These are phyloP conservation scores for Trichopoda pennipes DNA, from an alignment of 2,888 invertebrate genomes.

Conservation along the genomic window DNA sequence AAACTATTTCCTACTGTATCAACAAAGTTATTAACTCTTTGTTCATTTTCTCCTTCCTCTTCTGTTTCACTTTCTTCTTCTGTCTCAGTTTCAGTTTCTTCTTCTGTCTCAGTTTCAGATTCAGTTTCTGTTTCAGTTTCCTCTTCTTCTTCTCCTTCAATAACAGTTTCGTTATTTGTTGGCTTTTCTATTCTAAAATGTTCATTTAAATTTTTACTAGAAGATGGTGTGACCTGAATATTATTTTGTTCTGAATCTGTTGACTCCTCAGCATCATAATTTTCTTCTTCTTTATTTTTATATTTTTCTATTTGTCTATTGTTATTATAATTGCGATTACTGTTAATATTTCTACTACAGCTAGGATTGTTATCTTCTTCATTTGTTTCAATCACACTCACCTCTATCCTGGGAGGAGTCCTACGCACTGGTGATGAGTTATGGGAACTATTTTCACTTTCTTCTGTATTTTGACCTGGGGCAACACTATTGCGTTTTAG, in stretches of 20 bases:
- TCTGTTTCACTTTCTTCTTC: constrained; percentile 61
- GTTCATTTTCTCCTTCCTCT: constrained; percentile 1
- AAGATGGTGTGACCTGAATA: neutral
- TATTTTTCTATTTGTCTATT: constrained; percentile 35
- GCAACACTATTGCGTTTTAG: constrained; percentile 78
- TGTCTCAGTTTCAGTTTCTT: constrained; percentile 42
- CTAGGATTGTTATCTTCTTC: constrained; percentile 72
- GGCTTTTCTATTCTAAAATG: constrained; percentile 29
- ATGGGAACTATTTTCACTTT: constrained; percentile 82
- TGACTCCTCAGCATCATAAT: constrained; percentile 36
- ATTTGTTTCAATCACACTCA: constrained; percentile 83
- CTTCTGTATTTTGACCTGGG: constrained; percentile 80
- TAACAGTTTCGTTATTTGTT: constrained; percentile 7
- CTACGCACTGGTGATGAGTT: constrained; percentile 84
- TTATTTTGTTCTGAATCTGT: constrained; percentile 16
- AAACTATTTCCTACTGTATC: constrained; percentile 30
- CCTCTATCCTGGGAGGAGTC: constrained; percentile 88
- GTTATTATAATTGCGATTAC: constrained; percentile 32
- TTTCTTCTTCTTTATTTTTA: constrained; percentile 66
- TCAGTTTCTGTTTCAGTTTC: constrained; percentile 34
- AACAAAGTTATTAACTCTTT: neutral
- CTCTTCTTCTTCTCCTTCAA: constrained; percentile 27
- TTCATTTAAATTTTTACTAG: neutral
- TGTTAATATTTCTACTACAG: constrained; percentile 44
- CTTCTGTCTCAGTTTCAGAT: constrained; percentile 7